These are phyloP conservation scores for Alfaro cultratus DNA, from an alignment of 2,797 vertebrate genomes.

Conservation along the genomic window DNA sequence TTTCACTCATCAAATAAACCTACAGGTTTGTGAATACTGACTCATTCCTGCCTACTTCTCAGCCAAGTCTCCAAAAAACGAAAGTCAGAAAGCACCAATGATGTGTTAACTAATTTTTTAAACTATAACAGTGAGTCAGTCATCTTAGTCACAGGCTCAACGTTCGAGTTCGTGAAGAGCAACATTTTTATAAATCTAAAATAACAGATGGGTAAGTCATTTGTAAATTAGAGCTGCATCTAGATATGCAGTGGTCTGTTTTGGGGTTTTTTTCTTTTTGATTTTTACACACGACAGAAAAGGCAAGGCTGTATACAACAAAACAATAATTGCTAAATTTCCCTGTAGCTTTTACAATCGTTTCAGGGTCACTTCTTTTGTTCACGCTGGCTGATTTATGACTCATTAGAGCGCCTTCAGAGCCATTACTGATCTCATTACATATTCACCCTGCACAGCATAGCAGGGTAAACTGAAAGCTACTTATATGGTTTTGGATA, in stretches of 20 bases:
- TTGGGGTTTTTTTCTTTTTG: not conserved
- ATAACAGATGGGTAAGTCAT: not conserved
- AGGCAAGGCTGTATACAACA: not conserved
- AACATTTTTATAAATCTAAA: not conserved
- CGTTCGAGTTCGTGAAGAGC: not conserved
- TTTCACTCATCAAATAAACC: not conserved
- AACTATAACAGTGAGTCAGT: not conserved
- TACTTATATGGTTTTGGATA: not conserved
- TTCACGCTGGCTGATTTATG: not conserved
- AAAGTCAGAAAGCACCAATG: not conserved
- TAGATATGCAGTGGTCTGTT: not conserved
- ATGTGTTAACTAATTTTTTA: not conserved
- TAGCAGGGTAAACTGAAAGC: not conserved
- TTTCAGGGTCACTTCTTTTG: conserved; percentile 9
- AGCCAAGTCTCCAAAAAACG: not conserved
- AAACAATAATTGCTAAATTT: conserved; percentile 12
- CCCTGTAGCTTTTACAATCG: conserved; percentile 1
- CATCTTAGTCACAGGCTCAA: not conserved
- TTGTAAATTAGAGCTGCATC: not conserved
- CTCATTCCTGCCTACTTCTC: not conserved
- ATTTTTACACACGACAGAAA: not conserved
- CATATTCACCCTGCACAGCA: not conserved
- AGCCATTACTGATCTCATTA: conserved; percentile 10
- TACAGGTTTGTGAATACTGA: not conserved
- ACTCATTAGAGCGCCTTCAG: conserved; percentile 1